These are phyloP conservation scores for Lophotriccus pileatus DNA, from an alignment of 2,797 vertebrate species.

Conservation along the genomic window DNA sequence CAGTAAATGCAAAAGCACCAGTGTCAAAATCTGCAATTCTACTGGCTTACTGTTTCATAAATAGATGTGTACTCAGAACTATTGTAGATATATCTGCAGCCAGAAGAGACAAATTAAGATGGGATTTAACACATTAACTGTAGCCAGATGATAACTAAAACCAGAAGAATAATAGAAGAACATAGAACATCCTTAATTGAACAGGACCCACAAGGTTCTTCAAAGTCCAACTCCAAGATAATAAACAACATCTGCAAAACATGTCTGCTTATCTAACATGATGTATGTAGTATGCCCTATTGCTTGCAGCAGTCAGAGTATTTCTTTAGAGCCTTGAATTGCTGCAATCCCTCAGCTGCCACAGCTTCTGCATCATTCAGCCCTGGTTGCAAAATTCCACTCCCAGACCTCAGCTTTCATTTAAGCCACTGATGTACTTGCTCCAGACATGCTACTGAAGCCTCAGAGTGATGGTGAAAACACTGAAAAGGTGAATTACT, in stretches of 20 bases:
- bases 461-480: not conserved
- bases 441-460: not conserved
- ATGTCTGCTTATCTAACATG: not conserved
- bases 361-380: not conserved
- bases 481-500: not conserved
- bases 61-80: not conserved
- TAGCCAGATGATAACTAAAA: not conserved
- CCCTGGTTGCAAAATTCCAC: not conserved
- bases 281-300: not conserved
- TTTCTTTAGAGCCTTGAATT: not conserved
- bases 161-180: not conserved
- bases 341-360: not conserved
- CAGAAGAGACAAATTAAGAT: not conserved
- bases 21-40: not conserved
- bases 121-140: not conserved
- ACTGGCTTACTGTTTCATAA: not conserved
- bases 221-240: not conserved
- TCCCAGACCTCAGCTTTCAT: not conserved
- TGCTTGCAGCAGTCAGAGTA: not conserved
- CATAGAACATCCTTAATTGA: not conserved
- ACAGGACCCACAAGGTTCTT: not conserved
- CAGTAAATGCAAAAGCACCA: not conserved
- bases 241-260: not conserved
- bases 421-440: not conserved
- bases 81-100: not conserved